A percentile compares a stretch with the other conserved stretches of the same genome.
Evolutionary conservation across 2,113 vertebrate species (phyloP).

Genomic region (Sinocyclocheilus anshuiensis): DNA sequence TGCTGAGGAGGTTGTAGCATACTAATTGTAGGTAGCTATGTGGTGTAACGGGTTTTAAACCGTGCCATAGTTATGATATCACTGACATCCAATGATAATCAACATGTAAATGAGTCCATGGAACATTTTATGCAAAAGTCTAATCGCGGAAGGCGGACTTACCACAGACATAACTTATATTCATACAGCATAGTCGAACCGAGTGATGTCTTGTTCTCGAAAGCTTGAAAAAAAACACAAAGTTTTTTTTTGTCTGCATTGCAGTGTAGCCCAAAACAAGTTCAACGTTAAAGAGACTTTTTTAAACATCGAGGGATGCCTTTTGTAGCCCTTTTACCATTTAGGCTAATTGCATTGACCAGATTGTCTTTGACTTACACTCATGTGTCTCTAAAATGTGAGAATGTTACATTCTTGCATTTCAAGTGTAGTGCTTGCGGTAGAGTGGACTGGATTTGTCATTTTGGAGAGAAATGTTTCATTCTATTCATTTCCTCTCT

Average conservation of each 20-base stretch:
- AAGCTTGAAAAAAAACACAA: constrained; percentile 23
- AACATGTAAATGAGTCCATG: constrained; percentile 56
- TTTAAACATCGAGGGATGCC: constrained; percentile 5
- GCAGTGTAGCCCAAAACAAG: constrained; percentile 33
- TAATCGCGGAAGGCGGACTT: constrained; percentile 35
- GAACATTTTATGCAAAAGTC: constrained; percentile 55
- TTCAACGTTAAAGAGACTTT: constrained; percentile 10
- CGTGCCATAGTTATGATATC: constrained; percentile 48
- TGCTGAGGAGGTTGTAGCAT: constrained; percentile 46
- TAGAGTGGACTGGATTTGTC: constrained; percentile 66
- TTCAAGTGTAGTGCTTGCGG: constrained; percentile 67
- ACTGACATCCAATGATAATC: constrained; percentile 51
- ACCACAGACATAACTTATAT: constrained; percentile 18
- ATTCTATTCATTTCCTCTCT: constrained; percentile 70
- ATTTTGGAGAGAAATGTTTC: constrained; percentile 52
- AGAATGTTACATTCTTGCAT: constrained; percentile 65
- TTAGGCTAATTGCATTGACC: constrained; percentile 37
- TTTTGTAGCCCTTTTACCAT: constrained; percentile 45
- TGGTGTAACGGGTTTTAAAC: constrained; percentile 37
- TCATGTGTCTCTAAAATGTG: constrained; percentile 44
- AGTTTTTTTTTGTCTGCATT: constrained; percentile 1
- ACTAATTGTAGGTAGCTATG: constrained; percentile 39
- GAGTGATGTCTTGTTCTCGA: constrained; percentile 18
- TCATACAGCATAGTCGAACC: constrained; percentile 24
- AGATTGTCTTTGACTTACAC: constrained; percentile 42